Conservation (phyloP, 2,113 vertebrate species). For the Phalacrocorax aristotelis region DNA sequence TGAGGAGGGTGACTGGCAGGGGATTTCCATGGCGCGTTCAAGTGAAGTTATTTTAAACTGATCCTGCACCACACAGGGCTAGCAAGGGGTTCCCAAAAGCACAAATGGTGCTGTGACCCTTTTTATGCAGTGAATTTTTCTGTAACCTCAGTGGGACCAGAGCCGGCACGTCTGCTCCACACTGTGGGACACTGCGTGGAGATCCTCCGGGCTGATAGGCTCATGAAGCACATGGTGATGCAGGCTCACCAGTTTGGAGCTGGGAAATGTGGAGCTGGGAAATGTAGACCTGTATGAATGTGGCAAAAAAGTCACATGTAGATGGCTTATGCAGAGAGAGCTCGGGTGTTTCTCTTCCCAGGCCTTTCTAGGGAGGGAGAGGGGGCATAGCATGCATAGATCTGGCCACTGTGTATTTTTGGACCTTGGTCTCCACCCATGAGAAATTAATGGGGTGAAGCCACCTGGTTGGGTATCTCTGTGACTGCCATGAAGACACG, state of each 20-base stretch:
- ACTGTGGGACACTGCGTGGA: not conserved
- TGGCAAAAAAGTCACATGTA: not conserved
- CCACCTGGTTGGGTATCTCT: not conserved
- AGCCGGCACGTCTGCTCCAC: not conserved
- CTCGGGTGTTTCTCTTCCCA: not conserved
- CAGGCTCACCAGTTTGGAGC: not conserved
- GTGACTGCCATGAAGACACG: not conserved
- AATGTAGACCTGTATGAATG: not conserved
- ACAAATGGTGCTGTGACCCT: not conserved
- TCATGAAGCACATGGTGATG: not conserved
- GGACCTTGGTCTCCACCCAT: not conserved
- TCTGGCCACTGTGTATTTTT: not conserved
- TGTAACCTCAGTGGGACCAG: not conserved
- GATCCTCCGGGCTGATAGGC: not conserved
- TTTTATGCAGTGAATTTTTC: not conserved
- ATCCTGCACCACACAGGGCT: not conserved
- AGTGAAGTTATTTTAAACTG: conserved; percentile 33
- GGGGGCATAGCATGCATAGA: not conserved
- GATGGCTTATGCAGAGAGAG: not conserved
- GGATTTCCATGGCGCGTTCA: not conserved
- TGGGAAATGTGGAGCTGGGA: not conserved
- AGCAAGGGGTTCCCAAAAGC: not conserved
- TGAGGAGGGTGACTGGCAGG: conserved; percentile 32
- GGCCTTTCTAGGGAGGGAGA: not conserved
- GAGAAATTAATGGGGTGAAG: conserved; percentile 38